A percentile compares a stretch with the other conserved stretches of the same genome.
Conservation (phyloP, 1,140 invertebrate genomes). For the Homalodisca vitripennis region DNA sequence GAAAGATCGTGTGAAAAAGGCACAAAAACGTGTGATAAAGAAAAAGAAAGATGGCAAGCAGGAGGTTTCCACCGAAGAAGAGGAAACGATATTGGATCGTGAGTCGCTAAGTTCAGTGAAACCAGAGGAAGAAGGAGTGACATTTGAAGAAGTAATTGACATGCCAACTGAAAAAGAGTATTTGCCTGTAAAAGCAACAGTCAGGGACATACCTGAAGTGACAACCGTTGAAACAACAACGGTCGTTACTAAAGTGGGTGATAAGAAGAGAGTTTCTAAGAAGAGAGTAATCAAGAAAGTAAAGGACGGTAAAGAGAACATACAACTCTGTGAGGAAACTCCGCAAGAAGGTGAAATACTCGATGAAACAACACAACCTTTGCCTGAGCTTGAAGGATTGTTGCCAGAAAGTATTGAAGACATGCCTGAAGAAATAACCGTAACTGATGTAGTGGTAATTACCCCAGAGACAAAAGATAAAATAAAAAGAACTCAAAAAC, state of each 20-base stretch:
- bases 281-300: constrained; percentile 40
- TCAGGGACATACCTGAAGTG: constrained; percentile 38
- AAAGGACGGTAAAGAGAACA: constrained; percentile 35
- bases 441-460: constrained; percentile 40
- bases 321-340: constrained; percentile 29
- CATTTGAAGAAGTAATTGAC: constrained; percentile 19
- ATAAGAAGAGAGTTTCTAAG: constrained; percentile 41
- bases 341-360: constrained; percentile 22
- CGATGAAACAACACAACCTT: constrained; percentile 33
- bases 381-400: constrained; percentile 31
- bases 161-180: not conserved
- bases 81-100: not conserved
- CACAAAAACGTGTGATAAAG: constrained; percentile 46
- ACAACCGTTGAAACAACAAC: constrained; percentile 41
- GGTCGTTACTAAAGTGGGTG: constrained; percentile 20
- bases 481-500: constrained; percentile 39
- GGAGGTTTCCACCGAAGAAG: constrained; percentile 13
- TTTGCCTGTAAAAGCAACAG: constrained; percentile 20
- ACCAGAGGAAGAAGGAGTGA: not conserved
- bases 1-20: constrained; percentile 40
- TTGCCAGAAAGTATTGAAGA: constrained; percentile 27
- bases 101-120: not conserved
- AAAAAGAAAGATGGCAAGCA: constrained; percentile 34
- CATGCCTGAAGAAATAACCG: constrained; percentile 24
- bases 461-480: constrained; percentile 34